These are phyloP conservation scores for Chloropsis hardwickii DNA, from an alignment of 2,113 vertebrate species.

Conservation along the genomic window DNA sequence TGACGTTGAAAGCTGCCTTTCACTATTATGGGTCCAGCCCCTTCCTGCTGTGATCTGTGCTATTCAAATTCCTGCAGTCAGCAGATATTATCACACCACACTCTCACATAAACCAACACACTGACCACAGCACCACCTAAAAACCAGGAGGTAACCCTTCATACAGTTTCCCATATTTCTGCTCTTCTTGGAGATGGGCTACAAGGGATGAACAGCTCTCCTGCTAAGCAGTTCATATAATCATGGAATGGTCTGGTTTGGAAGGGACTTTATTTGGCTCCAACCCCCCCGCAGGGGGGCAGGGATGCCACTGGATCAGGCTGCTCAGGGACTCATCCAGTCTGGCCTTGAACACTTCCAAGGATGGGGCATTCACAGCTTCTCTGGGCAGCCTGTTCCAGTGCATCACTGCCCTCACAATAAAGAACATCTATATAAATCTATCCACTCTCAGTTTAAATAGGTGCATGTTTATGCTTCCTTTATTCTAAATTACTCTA, in stretches of 20 bases:
- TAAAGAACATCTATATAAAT: background rate
- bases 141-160: background rate
- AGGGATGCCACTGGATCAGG: background rate
- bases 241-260: background rate
- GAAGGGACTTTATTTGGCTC: background rate
- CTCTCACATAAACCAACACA: background rate
- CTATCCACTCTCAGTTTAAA: background rate
- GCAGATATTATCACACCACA: background rate
- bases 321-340: background rate
- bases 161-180: background rate
- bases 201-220: background rate
- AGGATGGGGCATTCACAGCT: background rate
- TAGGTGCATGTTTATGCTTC: background rate
- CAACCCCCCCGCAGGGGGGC: no score
- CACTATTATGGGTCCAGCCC: accelerated
- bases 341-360: background rate
- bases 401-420: background rate
- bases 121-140: background rate
- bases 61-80: background rate
- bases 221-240: background rate
- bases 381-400: background rate
- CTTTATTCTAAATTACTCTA: background rate
- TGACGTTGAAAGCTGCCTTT: background rate
- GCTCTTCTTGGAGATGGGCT: background rate
- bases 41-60: background rate